Evolutionary conservation across 2,113 vertebrate species (phyloP), one percentile per base, ranked within the genome.

Genomic region (Lepisosteus oculatus): DNA sequence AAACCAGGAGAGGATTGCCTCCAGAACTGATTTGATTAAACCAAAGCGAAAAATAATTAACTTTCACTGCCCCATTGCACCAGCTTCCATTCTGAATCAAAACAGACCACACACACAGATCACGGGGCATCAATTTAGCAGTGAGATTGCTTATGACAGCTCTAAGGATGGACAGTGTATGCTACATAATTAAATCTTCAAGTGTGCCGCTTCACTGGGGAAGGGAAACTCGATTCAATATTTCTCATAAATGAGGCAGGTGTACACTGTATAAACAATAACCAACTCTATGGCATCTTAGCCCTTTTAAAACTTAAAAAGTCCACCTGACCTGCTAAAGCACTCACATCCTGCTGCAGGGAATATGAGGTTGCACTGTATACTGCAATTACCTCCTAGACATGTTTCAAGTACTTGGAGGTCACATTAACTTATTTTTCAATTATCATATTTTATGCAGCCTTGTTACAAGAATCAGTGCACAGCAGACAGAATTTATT

Each of bases 121-220:
- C 59, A 51, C 67, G 12, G 72, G 2, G 59, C 43, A 41, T 74
- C 72, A 69, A 42, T 64, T 63, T 62, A 63, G 67, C 47, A 3
- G 55, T 17, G 45, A 63, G 67, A 74, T 74, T 47, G 68, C 61
- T 15, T 13, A 14, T 55, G 73, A 70, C 73, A 70, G 73, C 73
- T 55, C 67, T 55, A 42, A 45, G 67, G 6, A 3, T 45, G 47
- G 12, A 3, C 65, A 51, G 66, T 17, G 45, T 12, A 4, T n/a
- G 61, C 54, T 47, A 59, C 73, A 70, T 74, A 68, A 74, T 74
- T 65, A 68, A 74, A 70, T 74, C 68, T 63, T 44, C 51, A 2
- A 12, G 3, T 14, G 43, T 43, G 8, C 59, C 41, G 17, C 12
- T 41, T 44, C 54, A 14, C 61, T 14, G 13, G 57, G 44, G 59